A percentile compares a stretch with the other conserved stretches of the same genome.
Conservation (phyloP, 2,113 vertebrate genomes). For the Epinephelus lanceolatus region DNA sequence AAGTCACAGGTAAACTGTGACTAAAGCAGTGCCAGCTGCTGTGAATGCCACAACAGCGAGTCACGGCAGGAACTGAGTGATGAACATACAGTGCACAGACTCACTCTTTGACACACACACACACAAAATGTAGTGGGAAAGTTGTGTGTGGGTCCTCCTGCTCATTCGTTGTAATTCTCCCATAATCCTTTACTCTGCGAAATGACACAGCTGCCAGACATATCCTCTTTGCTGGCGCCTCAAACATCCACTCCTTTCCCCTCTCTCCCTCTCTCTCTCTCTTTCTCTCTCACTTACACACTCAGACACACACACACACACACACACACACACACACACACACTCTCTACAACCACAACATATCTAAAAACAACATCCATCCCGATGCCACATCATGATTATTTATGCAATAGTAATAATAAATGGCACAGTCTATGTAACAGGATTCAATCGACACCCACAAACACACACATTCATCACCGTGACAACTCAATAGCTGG, state of each 20-base stretch:
- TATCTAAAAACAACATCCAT: conserved; percentile 38
- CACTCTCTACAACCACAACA: conserved; percentile 19
- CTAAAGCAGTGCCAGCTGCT: conserved; percentile 52
- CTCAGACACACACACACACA: conserved; percentile 1
- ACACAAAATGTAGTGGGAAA: conserved; percentile 40
- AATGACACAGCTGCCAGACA: conserved; percentile 79
- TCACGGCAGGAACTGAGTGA: conserved; percentile 47
- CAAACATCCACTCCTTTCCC: conserved; percentile 66
- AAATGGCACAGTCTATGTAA: conserved; percentile 15
- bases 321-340: not conserved
- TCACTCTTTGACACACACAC: conserved; percentile 8
- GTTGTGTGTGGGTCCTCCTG: conserved; percentile 37
- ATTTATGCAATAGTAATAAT: conserved; percentile 29
- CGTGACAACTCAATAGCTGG: conserved; percentile 11
- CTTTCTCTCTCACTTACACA: not conserved
- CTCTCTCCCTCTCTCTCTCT: conserved; percentile 5
- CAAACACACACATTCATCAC: conserved; percentile 20
- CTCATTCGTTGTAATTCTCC: conserved; percentile 71
- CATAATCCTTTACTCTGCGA: conserved; percentile 77
- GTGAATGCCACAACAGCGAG: conserved; percentile 39
- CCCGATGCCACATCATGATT: not conserved
- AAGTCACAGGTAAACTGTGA: conserved; percentile 51
- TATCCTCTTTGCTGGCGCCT: conserved; percentile 73
- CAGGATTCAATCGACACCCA: conserved; percentile 14
- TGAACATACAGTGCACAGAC: conserved; percentile 27